A percentile compares a stretch with the other conserved stretches of the same genome.
Conservation (phyloP, 2,113 vertebrate species). For the Neotoma lepida region DNA sequence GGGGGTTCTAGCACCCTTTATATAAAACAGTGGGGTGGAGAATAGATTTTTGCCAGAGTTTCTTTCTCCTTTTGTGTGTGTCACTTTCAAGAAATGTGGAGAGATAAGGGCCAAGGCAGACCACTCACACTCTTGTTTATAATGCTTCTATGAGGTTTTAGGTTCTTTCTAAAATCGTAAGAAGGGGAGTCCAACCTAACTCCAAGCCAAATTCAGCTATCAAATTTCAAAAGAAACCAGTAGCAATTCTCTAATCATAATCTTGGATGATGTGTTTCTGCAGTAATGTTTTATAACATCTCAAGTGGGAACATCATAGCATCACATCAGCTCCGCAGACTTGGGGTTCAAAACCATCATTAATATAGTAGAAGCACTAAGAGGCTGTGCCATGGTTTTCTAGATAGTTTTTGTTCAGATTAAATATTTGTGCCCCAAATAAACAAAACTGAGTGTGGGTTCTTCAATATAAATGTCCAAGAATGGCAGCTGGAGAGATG, state of each 20-base stretch:
- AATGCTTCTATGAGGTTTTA: not conserved
- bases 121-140: not conserved
- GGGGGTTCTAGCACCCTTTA: not conserved
- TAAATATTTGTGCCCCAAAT: not conserved
- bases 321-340: not conserved
- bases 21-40: rapidly evolving
- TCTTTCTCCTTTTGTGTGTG: not conserved
- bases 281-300: not conserved
- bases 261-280: not conserved
- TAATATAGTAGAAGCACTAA: not conserved
- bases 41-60: not conserved
- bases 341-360: not conserved
- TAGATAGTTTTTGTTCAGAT: not conserved
- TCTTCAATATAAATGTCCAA: not conserved
- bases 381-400: not conserved
- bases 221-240: not conserved
- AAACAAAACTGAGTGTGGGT: not conserved
- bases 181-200: not conserved
- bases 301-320: not conserved
- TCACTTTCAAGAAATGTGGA: not conserved
- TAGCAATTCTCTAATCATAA: not conserved
- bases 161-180: not conserved
- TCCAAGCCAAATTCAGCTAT: not conserved
- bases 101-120: not conserved
- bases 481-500: not conserved